Base-by-base conservation (phyloP, 2,797 vertebrate genomes). In the Bovichtus diacanthus region DNA sequence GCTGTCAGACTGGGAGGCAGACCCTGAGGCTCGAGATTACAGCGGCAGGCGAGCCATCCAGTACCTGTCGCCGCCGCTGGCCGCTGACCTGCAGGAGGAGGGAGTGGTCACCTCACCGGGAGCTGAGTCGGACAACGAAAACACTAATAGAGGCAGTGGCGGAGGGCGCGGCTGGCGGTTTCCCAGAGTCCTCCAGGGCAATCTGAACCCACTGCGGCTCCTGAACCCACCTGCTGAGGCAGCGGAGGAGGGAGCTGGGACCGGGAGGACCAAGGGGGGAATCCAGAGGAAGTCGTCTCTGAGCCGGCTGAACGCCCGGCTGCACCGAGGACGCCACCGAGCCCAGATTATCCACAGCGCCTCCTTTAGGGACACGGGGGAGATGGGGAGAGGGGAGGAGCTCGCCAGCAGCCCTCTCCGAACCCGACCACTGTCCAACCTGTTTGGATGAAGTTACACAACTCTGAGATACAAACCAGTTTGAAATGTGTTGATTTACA, bases 271-370 rank as follows among this genome's bases (percentile, higher is more conserved):
- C 27, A 97, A 95, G 71, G 95, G 95, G 50, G 94, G 96, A 13
- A 88, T 97, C 38, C 93, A 94, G 82, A 96, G 97, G 82, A 99
- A 98, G 90, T 93, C 95, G 0, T 95, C 95, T 18, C 81, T 96
- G 58, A 95, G 96, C 23, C 94, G 96, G 16, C 94, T 97, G 50
- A 98, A 97, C 34, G 96, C 97, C 10, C 93, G 96, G 68, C 93
- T 98, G 61, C 96, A 97, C 80, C 96, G 96, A 65, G 97, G 97
- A 62, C 95, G 97, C 60, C 97, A 97, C 90, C 93, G 96, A 82
- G 97, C 98, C 54, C 98, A 99, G 90, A 98, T 99, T 87, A 96
- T 99, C 86, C 98, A 99, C 92, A 97, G 96, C 76, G 96, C 96
- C 1, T 96, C 96, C 4, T 96, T 97, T 81, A 93, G 95, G 54